Base-by-base conservation (phyloP, 2,113 vertebrate genomes). In the Tautogolabrus adspersus region DNA sequence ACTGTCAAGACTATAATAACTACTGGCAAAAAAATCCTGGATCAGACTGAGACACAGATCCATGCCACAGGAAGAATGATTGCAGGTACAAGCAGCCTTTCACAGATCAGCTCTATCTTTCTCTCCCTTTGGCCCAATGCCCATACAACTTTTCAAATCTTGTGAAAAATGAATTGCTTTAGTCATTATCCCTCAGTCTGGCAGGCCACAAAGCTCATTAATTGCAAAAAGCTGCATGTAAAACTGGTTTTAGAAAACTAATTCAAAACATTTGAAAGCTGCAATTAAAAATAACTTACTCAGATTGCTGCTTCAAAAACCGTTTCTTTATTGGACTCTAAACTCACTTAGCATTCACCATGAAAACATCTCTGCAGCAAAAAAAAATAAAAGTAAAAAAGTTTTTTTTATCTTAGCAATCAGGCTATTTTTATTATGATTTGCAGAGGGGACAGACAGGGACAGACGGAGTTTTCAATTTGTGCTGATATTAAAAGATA, bases 271-370 rank as follows among this genome's bases (percentile, higher is more conserved):
- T 57, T 12, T 74, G 23, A 18, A 30, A 18, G 30, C 15, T 61
- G 46, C 9, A 47, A 85, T 51, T 49, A 19, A 12, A 65, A 55
- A 58, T 0, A 52, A 40, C 46, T 54, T 38, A 40, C 46, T 62
- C 34, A 8, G 38, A 3, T 57, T 78, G 63, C 74, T 49, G 77
- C 46, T 82, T 54, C 61, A 81, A 88, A 89, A 87, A 56, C 64
- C 57, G 54, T 85, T 82, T 58, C 70, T 88, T 88, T 88, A 89
- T 88, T 89, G 34, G 58, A 77, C 64, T 68, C 72, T 67, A 52
- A 82, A 66, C 55, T 74, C 6, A 34, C 54, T 65, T 60, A 81
- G 83, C 65, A 51, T 58, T 81, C 57, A 67, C 23, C 61, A 77
- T 51, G 73, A 80, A 90, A 83, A 89, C 84, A 84, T 76, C 3